Evolutionary conservation across 2,113 vertebrate genomes (phyloP).

Genomic region (Corythaeola cristata): DNA sequence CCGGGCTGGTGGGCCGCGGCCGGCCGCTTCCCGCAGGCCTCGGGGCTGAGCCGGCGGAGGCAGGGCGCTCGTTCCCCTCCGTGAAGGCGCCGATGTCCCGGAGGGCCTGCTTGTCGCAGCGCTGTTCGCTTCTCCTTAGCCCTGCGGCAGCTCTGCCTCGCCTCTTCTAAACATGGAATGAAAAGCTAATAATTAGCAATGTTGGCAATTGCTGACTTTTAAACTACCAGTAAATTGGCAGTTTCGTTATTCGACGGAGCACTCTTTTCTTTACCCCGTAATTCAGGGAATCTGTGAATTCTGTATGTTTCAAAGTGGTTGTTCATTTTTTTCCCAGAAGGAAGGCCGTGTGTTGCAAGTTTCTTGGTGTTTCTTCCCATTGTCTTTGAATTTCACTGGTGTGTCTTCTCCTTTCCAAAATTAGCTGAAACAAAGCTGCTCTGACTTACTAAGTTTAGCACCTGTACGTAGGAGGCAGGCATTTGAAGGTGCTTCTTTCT

Average conservation of each 20-base stretch:
- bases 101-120: no score
- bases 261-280: no score
- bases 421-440: background rate
- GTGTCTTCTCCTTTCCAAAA: background rate
- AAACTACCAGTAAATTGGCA: fast-evolving
- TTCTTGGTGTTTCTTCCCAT: background rate
- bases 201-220: no score
- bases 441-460: background rate
- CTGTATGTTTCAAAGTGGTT: background rate
- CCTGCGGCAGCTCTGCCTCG: background rate
- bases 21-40: no score
- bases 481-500: background rate
- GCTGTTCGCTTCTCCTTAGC: no score
- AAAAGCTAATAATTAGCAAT: background rate
- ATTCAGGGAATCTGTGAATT: background rate
- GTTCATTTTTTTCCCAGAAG: background rate
- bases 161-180: background rate
- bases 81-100: fast-evolving
- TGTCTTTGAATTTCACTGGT: background rate
- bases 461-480: background rate
- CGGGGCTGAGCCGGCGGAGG: no score
- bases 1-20: background rate
- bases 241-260: fast-evolving
- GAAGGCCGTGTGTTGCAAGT: background rate
- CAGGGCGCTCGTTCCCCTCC: no score